Conservation (phyloP, 2,113 vertebrate genomes). For the Glaucomys volans region DNA sequence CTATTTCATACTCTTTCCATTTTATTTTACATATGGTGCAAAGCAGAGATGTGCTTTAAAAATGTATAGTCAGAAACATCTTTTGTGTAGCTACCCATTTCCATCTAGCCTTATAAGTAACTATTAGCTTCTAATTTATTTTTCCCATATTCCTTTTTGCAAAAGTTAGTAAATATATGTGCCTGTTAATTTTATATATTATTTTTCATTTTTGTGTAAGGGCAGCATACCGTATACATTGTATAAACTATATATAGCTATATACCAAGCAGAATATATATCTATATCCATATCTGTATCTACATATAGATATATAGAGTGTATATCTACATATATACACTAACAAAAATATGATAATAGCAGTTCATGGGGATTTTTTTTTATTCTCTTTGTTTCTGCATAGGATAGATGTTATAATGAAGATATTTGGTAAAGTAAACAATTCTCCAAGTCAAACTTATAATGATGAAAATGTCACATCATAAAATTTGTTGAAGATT, state of each 20-base stretch:
- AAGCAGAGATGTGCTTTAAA: slow-evolving; percentile 12
- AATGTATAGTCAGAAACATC: not conserved
- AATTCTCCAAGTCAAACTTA: slow-evolving; percentile 2
- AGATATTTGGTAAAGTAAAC: not conserved
- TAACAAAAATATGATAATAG: not conserved
- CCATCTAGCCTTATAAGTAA: not conserved
- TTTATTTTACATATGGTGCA: not conserved
- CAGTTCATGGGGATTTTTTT: not conserved
- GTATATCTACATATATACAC: not conserved
- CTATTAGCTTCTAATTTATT: slow-evolving; percentile 18
- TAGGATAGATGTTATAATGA: not conserved
- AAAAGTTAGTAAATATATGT: slow-evolving; percentile 35
- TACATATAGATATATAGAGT: too few species aligned
- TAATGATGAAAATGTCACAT: not conserved
- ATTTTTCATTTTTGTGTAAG: not conserved
- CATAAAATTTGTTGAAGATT: not conserved
- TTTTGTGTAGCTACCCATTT: not conserved
- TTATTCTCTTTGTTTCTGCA: not conserved
- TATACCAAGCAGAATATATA: not conserved
- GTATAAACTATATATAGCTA: not conserved
- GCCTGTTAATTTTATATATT: not conserved
- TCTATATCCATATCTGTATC: not conserved
- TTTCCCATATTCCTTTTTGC: not conserved
- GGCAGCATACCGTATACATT: not conserved
- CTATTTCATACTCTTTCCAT: not conserved